A percentile compares a stretch with the other conserved stretches of the same genome.
phyloP scores from a whole-genome alignment of 2,113 vertebrate genomes.

The Australoheros scitulus region DNA sequence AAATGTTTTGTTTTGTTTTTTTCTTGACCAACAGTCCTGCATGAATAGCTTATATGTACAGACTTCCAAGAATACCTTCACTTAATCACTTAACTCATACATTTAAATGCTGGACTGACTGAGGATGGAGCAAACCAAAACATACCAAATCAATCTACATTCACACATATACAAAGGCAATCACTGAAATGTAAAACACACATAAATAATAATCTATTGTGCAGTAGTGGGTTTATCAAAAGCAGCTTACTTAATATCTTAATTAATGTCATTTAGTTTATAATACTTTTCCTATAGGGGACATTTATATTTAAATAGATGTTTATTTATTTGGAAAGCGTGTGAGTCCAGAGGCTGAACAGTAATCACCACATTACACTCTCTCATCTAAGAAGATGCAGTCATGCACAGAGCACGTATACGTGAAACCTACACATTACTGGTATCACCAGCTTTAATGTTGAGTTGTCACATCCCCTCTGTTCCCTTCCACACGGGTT shows the following conservation, averaged over 20 bases:
- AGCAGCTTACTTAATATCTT: neutral
- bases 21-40: too few species aligned
- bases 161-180: too few species aligned
- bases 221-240: neutral
- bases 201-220: neutral
- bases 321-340: neutral
- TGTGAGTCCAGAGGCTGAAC: neutral
- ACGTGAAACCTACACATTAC: neutral
- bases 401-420: neutral
- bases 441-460: conserved; percentile 13
- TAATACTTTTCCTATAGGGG: neutral
- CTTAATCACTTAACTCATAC: too few species aligned
- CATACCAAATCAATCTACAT: too few species aligned
- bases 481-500: conserved; percentile 31
- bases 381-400: too few species aligned
- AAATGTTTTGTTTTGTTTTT: neutral
- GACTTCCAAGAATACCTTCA: too few species aligned
- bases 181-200: too few species aligned
- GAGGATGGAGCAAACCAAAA: too few species aligned
- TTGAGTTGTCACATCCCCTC: conserved; percentile 9
- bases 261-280: neutral
- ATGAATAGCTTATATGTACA: too few species aligned
- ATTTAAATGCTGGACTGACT: too few species aligned
- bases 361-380: neutral
- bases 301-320: too few species aligned